Evolutionary conservation across 2,888 invertebrate genomes (phyloP).

Genomic region (Cerastoderma edule): DNA sequence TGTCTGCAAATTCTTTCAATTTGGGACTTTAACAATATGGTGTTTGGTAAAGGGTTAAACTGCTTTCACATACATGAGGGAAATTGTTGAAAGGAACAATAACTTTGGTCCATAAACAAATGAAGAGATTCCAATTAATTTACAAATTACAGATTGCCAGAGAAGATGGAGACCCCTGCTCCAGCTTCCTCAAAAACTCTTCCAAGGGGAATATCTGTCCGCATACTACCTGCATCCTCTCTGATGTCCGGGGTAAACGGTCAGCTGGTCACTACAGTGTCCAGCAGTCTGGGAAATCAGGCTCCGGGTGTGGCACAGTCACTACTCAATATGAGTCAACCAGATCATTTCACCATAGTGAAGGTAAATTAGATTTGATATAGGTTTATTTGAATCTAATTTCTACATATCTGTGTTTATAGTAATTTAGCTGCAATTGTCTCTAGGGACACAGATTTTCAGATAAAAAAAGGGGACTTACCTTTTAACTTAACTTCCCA

Average conservation of each 20-base stretch:
- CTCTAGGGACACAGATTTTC: no score
- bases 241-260: conserved; percentile 10
- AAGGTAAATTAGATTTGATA: conserved; percentile 17
- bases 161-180: conserved; percentile 2
- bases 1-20: conserved; percentile 8
- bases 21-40: no score
- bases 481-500: no score
- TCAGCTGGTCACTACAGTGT: conserved; percentile 15
- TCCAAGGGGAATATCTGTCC: conserved; percentile 21
- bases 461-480: no score
- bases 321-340: conserved; percentile 44
- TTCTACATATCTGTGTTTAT: no score
- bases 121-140: no score
- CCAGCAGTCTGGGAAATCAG: conserved; percentile 15
- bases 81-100: no score
- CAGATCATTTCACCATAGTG: conserved; percentile 21
- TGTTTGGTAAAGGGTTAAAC: no score
- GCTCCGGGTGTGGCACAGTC: conserved; percentile 43
- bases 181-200: background rate
- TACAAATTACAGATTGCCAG: background rate
- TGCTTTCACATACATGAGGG: no score
- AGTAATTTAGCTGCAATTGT: no score
- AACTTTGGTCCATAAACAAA: no score
- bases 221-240: conserved; percentile 12
- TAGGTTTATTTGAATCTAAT: no score